Conservation (phyloP, 2,797 vertebrate species). For the Hypotaenidia okinawae region DNA sequence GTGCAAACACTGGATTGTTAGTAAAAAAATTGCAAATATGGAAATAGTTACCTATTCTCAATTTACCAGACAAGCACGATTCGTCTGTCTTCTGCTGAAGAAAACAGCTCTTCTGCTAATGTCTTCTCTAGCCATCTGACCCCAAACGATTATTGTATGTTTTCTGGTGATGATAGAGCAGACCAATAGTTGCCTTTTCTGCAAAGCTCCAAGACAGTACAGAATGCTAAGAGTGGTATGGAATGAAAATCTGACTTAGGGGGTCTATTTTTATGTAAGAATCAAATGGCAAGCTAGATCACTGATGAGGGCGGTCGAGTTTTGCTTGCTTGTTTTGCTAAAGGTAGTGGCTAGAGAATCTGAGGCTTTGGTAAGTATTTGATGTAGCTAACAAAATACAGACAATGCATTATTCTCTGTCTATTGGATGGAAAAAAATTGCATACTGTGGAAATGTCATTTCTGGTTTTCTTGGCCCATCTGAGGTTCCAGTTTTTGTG, state of each 20-base stretch:
- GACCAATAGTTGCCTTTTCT: background rate
- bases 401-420: background rate
- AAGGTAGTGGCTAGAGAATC: background rate
- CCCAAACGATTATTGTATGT: background rate
- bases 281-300: background rate
- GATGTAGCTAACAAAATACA: background rate
- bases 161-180: background rate
- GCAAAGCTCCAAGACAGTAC: background rate
- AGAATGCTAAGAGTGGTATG: background rate
- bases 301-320: background rate
- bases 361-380: background rate
- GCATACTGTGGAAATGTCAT: background rate
- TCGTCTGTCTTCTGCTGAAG: background rate
- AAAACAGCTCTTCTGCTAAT: background rate
- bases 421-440: too few relatives aligned
- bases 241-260: background rate
- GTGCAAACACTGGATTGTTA: background rate
- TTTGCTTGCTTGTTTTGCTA: background rate
- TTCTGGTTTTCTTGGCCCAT: background rate
- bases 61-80: background rate
- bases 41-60: background rate
- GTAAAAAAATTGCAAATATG: background rate
- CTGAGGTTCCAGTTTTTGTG: background rate
- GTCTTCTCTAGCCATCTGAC: background rate
- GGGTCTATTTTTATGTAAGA: background rate